Percentiles rank a stretch among this genome's conserved stretches.
Conservation (phyloP, 2,797 vertebrate species). For the Pseudochirops cupreus region DNA sequence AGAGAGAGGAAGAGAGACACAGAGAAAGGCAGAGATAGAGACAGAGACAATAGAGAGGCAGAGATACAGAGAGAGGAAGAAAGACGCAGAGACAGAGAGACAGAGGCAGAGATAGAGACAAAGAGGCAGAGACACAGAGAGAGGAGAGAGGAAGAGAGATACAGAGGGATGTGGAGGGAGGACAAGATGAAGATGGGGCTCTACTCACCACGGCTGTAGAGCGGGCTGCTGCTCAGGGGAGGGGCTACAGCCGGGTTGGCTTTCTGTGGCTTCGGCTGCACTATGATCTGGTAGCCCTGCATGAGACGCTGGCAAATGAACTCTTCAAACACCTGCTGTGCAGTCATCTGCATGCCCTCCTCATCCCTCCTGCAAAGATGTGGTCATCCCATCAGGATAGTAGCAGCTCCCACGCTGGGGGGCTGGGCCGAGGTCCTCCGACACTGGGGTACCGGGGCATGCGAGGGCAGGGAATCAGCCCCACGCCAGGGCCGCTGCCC, state of each 20-base stretch:
- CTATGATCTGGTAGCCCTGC: conserved; percentile 99
- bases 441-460: neutral
- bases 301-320: conserved; percentile 98
- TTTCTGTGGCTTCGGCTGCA: conserved; percentile 92
- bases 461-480: neutral
- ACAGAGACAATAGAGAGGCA: no score
- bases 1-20: no score
- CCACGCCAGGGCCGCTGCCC: neutral
- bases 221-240: conserved; percentile 96
- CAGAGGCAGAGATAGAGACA: no score
- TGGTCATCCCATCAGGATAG: neutral
- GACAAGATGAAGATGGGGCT: neutral
- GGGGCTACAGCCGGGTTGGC: conserved; percentile 86
- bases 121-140: neutral
- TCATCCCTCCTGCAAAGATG: conserved; percentile 92
- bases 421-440: neutral
- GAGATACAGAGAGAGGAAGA: no score
- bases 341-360: conserved; percentile 93
- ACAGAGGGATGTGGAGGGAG: neutral
- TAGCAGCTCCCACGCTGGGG: neutral
- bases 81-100: no score
- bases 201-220: conserved; percentile 94
- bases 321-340: conserved; percentile 97
- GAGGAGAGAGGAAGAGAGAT: no score
- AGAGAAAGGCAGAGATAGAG: no score